A percentile compares a stretch with the other conserved stretches of the same genome.
Conservation (phyloP, 2,113 vertebrate genomes). For the Pitta sordida region DNA sequence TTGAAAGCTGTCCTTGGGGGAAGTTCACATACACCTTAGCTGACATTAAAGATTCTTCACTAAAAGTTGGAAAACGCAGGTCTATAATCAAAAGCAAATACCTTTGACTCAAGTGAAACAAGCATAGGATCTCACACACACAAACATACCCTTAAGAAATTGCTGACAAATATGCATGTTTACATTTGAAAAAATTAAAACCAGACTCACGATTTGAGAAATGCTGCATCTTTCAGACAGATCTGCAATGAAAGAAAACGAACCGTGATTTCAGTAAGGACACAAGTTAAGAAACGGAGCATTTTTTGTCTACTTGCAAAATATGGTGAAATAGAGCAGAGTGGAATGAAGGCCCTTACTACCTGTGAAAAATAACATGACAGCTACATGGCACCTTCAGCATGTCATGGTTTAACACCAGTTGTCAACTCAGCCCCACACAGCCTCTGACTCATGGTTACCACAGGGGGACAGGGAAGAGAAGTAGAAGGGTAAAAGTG, state of each 20-base stretch:
- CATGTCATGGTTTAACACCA: not conserved
- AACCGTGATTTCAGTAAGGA: not conserved
- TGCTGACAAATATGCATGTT: not conserved
- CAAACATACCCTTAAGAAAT: not conserved
- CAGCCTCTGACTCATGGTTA: not conserved
- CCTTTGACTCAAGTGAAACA: not conserved
- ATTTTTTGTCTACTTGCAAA: not conserved
- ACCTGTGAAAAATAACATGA: not conserved
- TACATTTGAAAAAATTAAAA: not conserved
- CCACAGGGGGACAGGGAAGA: too few species aligned
- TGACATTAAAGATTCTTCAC: not conserved
- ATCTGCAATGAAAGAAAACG: slow-evolving; percentile 74
- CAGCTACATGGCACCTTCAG: not conserved
- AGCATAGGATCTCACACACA: not conserved
- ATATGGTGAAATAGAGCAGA: not conserved
- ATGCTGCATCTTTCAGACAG: slow-evolving; percentile 84
- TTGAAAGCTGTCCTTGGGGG: not conserved
- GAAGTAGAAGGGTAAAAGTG: not conserved
- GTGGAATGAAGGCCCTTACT: not conserved
- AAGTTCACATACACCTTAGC: not conserved
- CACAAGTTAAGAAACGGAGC: not conserved
- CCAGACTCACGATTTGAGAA: slow-evolving; percentile 81
- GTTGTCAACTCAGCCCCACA: not conserved
- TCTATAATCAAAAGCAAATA: not conserved
- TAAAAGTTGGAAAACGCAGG: not conserved